A percentile compares a stretch with the other conserved stretches of the same genome.
phyloP scores from a whole-genome alignment of 2,888 invertebrate genomes.

The Leptinotarsa juncta region DNA sequence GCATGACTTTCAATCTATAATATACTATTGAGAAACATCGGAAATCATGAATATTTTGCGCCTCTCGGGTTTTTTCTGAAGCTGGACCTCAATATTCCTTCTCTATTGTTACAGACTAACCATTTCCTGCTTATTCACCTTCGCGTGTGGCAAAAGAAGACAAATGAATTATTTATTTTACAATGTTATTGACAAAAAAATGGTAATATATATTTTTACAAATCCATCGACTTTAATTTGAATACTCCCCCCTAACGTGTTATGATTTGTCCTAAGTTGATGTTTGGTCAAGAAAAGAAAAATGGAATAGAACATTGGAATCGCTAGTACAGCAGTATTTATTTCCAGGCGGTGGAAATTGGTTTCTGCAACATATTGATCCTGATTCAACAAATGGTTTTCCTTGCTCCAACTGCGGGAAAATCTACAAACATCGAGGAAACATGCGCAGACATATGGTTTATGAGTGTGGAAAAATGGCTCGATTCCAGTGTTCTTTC shows the following conservation, averaged over 20 bases:
- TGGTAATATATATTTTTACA: constrained; percentile 29
- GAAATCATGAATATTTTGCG: neutral
- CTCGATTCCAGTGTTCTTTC: constrained; percentile 62
- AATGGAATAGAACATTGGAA: constrained; percentile 42
- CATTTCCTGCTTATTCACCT: constrained; percentile 33
- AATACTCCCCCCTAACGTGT: neutral
- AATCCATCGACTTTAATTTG: constrained; percentile 25
- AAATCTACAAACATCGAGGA: constrained; percentile 84
- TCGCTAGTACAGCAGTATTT: constrained; percentile 63
- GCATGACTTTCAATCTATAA: too few species aligned
- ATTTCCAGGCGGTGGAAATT: constrained; percentile 63
- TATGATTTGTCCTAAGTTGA: constrained; percentile 37
- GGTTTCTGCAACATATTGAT: constrained; percentile 59
- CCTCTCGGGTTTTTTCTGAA: neutral
- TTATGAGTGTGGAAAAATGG: constrained; percentile 70
- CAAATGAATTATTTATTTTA: constrained; percentile 9
- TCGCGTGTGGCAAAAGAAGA: constrained; percentile 38
- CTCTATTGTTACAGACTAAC: constrained; percentile 49
- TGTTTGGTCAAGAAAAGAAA: constrained; percentile 44
- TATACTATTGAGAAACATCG: too few species aligned
- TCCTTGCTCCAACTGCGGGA: constrained; percentile 79
- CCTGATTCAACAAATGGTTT: constrained; percentile 56
- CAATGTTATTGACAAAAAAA: constrained; percentile 19
- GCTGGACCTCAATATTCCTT: constrained; percentile 22
- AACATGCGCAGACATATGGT: constrained; percentile 79